Percentiles rank a stretch among this genome's conserved stretches.
These are phyloP conservation scores for Epinephelus moara DNA, from an alignment of 2,113 vertebrate species.

Conservation along the genomic window DNA sequence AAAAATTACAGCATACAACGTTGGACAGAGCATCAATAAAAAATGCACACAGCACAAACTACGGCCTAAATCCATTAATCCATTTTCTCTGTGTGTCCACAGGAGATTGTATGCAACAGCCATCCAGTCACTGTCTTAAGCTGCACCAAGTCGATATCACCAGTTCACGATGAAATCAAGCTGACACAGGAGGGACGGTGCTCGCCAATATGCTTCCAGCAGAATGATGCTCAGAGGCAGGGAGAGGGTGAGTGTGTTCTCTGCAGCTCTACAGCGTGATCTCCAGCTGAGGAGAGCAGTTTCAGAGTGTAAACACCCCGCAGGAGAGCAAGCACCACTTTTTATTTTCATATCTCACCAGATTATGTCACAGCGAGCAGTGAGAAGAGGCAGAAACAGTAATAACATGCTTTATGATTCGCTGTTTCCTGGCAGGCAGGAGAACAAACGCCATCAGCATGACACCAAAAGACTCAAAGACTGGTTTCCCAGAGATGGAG, in stretches of 20 bases:
- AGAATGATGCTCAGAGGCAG: slow-evolving; percentile 83
- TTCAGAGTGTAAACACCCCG: not conserved
- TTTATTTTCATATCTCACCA: slow-evolving; percentile 4
- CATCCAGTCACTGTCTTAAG: slow-evolving; percentile 88
- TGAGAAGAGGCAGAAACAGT: not conserved
- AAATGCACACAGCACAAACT: not conserved
- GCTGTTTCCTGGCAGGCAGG: slow-evolving; percentile 60
- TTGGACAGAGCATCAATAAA: not conserved
- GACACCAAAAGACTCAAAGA: slow-evolving; percentile 24
- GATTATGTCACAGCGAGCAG: not conserved
- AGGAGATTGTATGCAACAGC: slow-evolving; percentile 89
- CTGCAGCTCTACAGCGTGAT: not conserved
- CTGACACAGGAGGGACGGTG: slow-evolving; percentile 86
- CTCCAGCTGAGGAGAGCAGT: not conserved
- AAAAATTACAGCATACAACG: not conserved
- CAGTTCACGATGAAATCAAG: slow-evolving; percentile 89
- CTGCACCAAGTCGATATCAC: slow-evolving; percentile 84
- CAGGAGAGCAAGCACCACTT: not conserved
- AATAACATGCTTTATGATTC: not conserved
- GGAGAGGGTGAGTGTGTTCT: slow-evolving; percentile 84
- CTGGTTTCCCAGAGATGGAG: slow-evolving; percentile 82
- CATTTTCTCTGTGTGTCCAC: slow-evolving; percentile 34
- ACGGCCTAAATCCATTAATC: not conserved
- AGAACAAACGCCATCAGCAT: slow-evolving; percentile 75
- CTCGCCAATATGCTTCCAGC: slow-evolving; percentile 83